These are phyloP conservation scores for Gymnobelideus leadbeateri DNA, from an alignment of 2,113 vertebrate species.

Conservation along the genomic window DNA sequence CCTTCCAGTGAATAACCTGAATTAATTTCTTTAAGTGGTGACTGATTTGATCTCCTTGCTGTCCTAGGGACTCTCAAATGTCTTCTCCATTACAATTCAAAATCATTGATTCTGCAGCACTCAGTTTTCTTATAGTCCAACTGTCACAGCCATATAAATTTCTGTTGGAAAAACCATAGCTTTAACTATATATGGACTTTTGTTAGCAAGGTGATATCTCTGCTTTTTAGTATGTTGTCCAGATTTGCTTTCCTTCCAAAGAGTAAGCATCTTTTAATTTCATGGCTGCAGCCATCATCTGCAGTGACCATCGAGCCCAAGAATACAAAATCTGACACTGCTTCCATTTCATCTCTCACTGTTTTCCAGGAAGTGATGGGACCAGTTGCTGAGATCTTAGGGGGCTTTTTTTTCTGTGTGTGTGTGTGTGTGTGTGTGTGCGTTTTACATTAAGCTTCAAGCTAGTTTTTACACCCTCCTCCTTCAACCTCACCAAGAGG, in stretches of 20 bases:
- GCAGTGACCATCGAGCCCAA: not conserved
- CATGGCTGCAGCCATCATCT: not conserved
- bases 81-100: not conserved
- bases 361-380: not conserved
- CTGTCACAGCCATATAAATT: not conserved
- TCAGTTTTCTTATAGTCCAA: not conserved
- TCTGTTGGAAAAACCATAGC: not conserved
- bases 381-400: not conserved
- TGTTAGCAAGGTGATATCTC: not conserved
- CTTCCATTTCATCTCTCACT: not conserved
- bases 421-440: too few species aligned
- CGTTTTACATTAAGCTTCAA: not conserved
- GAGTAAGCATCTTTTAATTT: not conserved
- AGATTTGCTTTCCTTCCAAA: not conserved
- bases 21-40: not conserved
- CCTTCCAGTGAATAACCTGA: not conserved
- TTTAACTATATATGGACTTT: not conserved
- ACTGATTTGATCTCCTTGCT: not conserved
- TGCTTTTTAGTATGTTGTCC: not conserved
- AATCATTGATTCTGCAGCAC: not conserved
- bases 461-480: not conserved
- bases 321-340: not conserved
- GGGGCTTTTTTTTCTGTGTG: too few species aligned
- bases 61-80: not conserved
- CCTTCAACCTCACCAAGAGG: not conserved